These are phyloP conservation scores for Hucho hucho DNA, from an alignment of 2,113 vertebrate species.

Conservation along the genomic window DNA sequence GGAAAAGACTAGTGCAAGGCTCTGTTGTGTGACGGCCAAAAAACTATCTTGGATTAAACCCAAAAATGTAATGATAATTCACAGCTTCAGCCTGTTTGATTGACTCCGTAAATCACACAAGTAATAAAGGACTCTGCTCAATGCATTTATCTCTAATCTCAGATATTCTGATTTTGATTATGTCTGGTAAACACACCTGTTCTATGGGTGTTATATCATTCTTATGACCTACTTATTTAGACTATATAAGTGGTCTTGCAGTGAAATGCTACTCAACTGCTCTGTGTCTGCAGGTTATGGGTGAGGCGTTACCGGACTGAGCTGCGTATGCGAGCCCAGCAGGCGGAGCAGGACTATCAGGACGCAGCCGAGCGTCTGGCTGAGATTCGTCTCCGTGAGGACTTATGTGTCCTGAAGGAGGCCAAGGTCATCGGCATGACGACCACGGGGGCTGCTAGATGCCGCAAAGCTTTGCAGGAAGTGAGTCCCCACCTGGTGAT, in stretches of 20 bases:
- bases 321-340: slow-evolving; percentile 66
- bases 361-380: slow-evolving; percentile 77
- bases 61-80: too few relatives aligned
- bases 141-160: too few relatives aligned
- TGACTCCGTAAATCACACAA: too few relatives aligned
- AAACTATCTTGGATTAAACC: too few relatives aligned
- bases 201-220: too few relatives aligned
- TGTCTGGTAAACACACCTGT: too few relatives aligned
- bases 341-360: slow-evolving; percentile 76
- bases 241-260: background rate
- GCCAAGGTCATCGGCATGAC: slow-evolving; percentile 94
- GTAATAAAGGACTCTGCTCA: too few relatives aligned
- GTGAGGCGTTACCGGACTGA: slow-evolving; percentile 75
- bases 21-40: too few relatives aligned
- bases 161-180: too few relatives aligned
- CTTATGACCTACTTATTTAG: background rate
- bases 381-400: slow-evolving; percentile 80
- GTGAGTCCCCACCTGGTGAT: slow-evolving; percentile 82
- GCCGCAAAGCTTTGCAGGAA: slow-evolving; percentile 80
- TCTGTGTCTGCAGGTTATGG: slow-evolving; percentile 77
- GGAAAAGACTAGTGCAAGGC: too few relatives aligned
- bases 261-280: background rate
- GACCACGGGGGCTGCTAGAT: slow-evolving; percentile 94
- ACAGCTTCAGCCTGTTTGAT: too few relatives aligned
- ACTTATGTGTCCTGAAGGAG: slow-evolving; percentile 74